Evolutionary conservation across 2,113 vertebrate genomes (phyloP), one percentile per base, ranked within the genome.

Genomic region (Myrmophylax atrothorax): DNA sequence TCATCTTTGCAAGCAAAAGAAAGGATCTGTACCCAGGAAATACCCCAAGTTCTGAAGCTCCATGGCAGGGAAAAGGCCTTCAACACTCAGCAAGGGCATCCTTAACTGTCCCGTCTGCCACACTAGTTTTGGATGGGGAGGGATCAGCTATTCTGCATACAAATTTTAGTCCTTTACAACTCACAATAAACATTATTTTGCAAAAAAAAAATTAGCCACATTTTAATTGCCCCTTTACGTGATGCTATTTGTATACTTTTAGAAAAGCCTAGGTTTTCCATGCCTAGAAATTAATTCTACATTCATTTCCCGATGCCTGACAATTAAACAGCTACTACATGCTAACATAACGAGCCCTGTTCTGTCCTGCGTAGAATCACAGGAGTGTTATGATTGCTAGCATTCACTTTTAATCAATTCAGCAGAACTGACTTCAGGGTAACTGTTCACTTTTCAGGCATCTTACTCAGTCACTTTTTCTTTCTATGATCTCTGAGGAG

Each of bases 81-180:
- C 44, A 72, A 9, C 31, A 38, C 14, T 12, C 22, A 79, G 10
- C 46, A 76, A 53, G 33, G 28, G 13, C 24, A 60, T 20, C 22
- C 44, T 47, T 37, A 60, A 24, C 26, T 33, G 44, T n/a, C 18
- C 7, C 9, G 38, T 38, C 29, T 25, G 10, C 8, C 29, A 25
- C 14, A 18, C 6, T 63, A 1, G 2, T 3, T 3, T 0, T 0
- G 4, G n/a, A 73, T 50, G 18, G 4, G 15, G 16, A 93, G 16
- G 17, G 18, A 69, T 69, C 67, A 58, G 17, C 37, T 49, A 19
- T 5, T 5, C 0, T 1, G 74, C 23, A 23, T 1, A 55, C 0
- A 55, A 49, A 58, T 55, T 66, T 52, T 5, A 74, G 42, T 26
- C 35, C 25, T 59, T 63, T 15, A 22, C 42, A 37, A 10, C 37